phyloP scores from a whole-genome alignment of 2,888 invertebrate species.

The Drosophila hamatofila region DNA sequence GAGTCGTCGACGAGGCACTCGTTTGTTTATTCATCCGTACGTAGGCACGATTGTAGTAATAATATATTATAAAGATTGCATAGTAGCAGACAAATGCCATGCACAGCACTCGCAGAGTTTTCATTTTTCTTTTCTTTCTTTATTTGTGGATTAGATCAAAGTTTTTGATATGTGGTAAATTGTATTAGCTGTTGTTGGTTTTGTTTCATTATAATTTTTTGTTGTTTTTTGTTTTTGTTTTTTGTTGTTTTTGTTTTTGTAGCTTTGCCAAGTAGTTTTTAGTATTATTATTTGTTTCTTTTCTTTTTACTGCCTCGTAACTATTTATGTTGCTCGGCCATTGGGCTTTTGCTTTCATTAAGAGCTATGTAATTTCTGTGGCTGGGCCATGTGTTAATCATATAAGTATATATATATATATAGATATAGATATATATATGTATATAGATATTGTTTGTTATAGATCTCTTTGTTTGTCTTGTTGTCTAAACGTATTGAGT shows the following conservation, averaged over 20 bases:
- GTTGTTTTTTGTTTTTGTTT: conserved; percentile 16
- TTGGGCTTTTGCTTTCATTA: conserved; percentile 43
- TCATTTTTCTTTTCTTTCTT: conserved; percentile 38
- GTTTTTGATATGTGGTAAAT: conserved; percentile 19
- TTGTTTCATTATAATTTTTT: conserved; percentile 16
- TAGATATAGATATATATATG: not conserved
- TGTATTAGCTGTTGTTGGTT: conserved; percentile 6
- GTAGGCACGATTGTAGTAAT: conserved; percentile 76
- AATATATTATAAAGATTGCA: conserved; percentile 76
- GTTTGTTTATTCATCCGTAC: conserved; percentile 41
- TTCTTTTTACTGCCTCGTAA: conserved; percentile 55
- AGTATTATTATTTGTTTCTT: conserved; percentile 11
- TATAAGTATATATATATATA: conserved; percentile 17
- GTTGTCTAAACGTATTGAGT: no score
- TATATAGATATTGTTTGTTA: not conserved
- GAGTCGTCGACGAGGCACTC: conserved; percentile 17
- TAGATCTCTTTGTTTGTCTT: conserved; percentile 3
- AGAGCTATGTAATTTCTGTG: conserved; percentile 49
- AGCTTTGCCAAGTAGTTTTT: conserved; percentile 52
- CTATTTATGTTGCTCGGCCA: conserved; percentile 54
- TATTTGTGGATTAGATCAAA: conserved; percentile 21
- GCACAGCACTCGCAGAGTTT: conserved; percentile 67
- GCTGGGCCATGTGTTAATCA: conserved; percentile 67
- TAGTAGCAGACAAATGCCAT: conserved; percentile 74
- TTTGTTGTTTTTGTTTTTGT: conserved; percentile 30